phyloP scores from a whole-genome alignment of 2,113 vertebrate genomes.

The Solea senegalensis region DNA sequence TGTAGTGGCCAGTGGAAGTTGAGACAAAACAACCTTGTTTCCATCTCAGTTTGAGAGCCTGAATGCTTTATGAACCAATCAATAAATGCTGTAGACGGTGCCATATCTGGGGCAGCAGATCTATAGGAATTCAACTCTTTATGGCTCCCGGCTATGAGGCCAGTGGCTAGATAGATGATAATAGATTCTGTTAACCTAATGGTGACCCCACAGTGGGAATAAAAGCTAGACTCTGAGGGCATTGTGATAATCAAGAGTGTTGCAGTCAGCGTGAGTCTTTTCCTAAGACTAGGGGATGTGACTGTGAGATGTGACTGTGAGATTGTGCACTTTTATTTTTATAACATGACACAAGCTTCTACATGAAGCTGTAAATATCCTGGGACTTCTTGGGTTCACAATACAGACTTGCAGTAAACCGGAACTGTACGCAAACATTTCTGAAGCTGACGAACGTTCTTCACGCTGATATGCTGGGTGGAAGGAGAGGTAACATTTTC shows the following conservation, averaged over 20 bases:
- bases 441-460: background rate
- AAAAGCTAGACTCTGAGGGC: slow-evolving; percentile 32
- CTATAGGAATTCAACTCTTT: slow-evolving; percentile 51
- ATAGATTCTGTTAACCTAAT: slow-evolving; percentile 52
- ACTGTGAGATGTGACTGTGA: slow-evolving; percentile 11
- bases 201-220: slow-evolving; percentile 50
- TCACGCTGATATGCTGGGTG: background rate
- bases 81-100: slow-evolving; percentile 33
- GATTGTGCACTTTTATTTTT: slow-evolving; percentile 14
- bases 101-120: slow-evolving; percentile 40
- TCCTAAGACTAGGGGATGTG: background rate
- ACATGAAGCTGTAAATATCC: slow-evolving; percentile 24
- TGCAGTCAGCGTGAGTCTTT: slow-evolving; percentile 28
- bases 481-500: slow-evolving; percentile 19
- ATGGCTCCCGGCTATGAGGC: slow-evolving; percentile 50
- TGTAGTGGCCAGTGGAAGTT: slow-evolving; percentile 17
- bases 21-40: slow-evolving; percentile 33
- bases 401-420: background rate
- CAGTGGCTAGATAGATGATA: slow-evolving; percentile 44
- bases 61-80: slow-evolving; percentile 57
- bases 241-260: slow-evolving; percentile 43
- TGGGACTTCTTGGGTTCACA: slow-evolving; percentile 1
- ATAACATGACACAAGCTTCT: slow-evolving; percentile 6
- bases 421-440: slow-evolving; percentile 32
- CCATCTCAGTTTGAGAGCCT: slow-evolving; percentile 22